Base-by-base conservation (phyloP, 2,113 vertebrate species). In the Micromys minutus region DNA sequence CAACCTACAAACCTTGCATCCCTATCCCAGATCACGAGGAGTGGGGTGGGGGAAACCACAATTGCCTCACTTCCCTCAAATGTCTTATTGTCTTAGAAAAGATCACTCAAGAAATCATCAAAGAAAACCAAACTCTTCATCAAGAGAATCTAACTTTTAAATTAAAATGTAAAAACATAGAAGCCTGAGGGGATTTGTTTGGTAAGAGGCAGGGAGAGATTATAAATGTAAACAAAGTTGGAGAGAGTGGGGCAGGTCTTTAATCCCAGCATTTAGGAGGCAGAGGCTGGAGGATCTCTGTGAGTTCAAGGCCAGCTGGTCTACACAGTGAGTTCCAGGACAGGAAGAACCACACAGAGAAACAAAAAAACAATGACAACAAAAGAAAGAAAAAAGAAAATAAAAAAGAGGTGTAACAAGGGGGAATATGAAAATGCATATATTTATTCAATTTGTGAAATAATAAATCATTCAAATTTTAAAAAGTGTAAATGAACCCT, bases 401-500 rank as follows among this genome's bases (percentile, higher is more conserved):
- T n/a, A n/a, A n/a, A n/a, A n/a, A n/a, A 59, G 21, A 63, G 22
- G 29, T 71, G 16, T 75, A 75, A 75, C 31, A 34, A 75, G 36
- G 39, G 72, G 39, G 29, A 19, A 77, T 36, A 79, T 79, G 16
- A 52, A 52, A 52, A 34, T 52, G 5, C 31, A 52, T 9, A 13
- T 52, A 26, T 36, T 9, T 77, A 77, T 50, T 47, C 31, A 50
- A 77, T 77, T 45, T 77, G 26, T 29, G 29, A 77, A 77, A 50
- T 50, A 76, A 76, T 47, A 50, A 50, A 50, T 77, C 26, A 50
- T 31, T 50, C 29, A 50, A 47, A 29, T 15, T 47, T 39, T 79
- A 31, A 91, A 85, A 93, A 65, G n/a, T 57, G 63, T 69, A 91
- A 59, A 85, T 79, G 81, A 86, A 76, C 59, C 16, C 59, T 61